Evolutionary conservation across 2,113 vertebrate species (phyloP).

Genomic region (Misgurnus mizolepis): DNA sequence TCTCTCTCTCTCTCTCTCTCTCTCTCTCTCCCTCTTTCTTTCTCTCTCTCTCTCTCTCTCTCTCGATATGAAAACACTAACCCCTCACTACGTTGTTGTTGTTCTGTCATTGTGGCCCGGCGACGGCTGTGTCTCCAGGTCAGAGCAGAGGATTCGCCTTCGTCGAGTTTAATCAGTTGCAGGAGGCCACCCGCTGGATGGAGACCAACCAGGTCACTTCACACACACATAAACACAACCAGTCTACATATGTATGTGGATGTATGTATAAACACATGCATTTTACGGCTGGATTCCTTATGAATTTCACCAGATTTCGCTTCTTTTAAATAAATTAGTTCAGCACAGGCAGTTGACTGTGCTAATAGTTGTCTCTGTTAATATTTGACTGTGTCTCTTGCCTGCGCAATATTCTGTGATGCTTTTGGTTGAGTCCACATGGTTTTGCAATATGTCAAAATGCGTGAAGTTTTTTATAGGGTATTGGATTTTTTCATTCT

Average conservation of each 20-base stretch:
- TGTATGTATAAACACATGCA: constrained; percentile 1
- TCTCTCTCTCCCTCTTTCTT: constrained; percentile 61
- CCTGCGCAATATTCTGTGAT: too few species aligned
- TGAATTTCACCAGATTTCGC: constrained; percentile 14
- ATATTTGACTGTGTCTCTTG: neutral
- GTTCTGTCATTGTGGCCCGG: constrained; percentile 79
- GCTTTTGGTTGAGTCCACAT: too few species aligned
- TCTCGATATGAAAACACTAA: constrained; percentile 77
- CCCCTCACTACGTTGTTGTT: constrained; percentile 82
- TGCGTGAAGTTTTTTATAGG: too few species aligned
- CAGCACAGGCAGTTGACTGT: neutral
- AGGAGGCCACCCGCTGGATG: constrained; percentile 95
- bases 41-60: constrained; percentile 48
- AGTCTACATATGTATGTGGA: constrained; percentile 28
- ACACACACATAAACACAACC: constrained; percentile 70
- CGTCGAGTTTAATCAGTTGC: constrained; percentile 97
- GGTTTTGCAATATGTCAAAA: too few species aligned
- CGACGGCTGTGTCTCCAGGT: constrained; percentile 88
- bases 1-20: neutral
- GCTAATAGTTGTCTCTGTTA: neutral
- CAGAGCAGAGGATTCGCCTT: constrained; percentile 97
- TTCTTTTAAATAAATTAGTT: constrained; percentile 9
- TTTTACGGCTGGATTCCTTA: constrained; percentile 11
- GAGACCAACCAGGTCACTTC: constrained; percentile 97
- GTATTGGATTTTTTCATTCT: too few species aligned